A percentile compares a stretch with the other conserved stretches of the same genome.
Conservation (phyloP, 2,797 vertebrate species). For the Nyctibius grandis region DNA sequence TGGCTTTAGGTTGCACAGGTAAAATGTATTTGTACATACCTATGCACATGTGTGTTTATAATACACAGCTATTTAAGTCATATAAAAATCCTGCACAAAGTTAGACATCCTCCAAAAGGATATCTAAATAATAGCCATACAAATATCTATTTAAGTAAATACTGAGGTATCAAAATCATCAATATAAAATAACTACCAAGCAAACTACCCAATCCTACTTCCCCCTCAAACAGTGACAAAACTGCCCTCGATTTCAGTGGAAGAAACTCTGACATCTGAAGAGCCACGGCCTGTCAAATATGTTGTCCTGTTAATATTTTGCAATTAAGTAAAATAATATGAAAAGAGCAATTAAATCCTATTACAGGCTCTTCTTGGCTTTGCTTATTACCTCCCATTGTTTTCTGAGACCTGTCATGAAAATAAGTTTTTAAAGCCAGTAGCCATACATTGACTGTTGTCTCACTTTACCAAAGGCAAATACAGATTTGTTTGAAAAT, state of each 20-base stretch:
- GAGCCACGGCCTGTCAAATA: not conserved
- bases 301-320: not conserved
- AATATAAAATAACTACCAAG: not conserved
- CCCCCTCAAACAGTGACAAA: not conserved
- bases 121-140: not conserved
- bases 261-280: not conserved
- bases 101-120: not conserved
- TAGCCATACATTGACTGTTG: not conserved
- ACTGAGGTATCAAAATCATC: not conserved
- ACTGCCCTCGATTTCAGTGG: not conserved
- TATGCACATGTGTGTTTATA: not conserved
- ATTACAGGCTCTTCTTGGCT: not conserved
- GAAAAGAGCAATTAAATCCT: not conserved
- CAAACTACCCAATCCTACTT: not conserved
- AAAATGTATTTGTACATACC: fast-evolving
- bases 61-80: not conserved
- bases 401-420: not conserved
- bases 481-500: conserved; percentile 64
- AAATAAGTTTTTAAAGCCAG: not conserved
- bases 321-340: not conserved
- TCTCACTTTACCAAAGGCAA: conserved; percentile 2
- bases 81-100: not conserved
- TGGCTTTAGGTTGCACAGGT: not conserved
- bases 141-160: not conserved
- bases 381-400: not conserved